Evolutionary conservation across 2,888 invertebrate species (phyloP).

Genomic region (Biston stratarius): DNA sequence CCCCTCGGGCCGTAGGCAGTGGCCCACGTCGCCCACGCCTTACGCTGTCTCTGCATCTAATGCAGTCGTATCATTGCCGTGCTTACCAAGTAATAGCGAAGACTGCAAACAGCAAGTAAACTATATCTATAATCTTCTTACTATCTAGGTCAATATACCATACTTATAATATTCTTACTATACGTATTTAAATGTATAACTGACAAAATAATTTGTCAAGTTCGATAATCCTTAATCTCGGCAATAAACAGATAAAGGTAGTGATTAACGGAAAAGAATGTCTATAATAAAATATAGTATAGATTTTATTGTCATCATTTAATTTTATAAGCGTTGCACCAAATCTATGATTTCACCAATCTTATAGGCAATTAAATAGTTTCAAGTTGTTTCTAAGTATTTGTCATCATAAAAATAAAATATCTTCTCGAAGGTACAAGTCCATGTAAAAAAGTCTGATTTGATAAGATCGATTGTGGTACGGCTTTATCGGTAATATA

Average conservation of each 20-base stretch:
- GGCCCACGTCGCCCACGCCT: too few relatives aligned
- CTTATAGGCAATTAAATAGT: not conserved
- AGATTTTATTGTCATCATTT: slow-evolving; percentile 5
- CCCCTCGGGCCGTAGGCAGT: too few relatives aligned
- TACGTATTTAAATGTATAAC: not conserved
- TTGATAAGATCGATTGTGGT: slow-evolving; percentile 2
- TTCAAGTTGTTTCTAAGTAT: slow-evolving; percentile 3
- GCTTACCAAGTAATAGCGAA: too few relatives aligned
- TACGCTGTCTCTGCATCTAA: too few relatives aligned
- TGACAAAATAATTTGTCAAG: slow-evolving; percentile 4
- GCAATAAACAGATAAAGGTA: slow-evolving; percentile 7
- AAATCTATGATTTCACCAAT: slow-evolving; percentile 4
- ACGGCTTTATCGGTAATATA: not conserved
- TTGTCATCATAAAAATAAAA: slow-evolving; percentile 3
- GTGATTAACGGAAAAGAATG: slow-evolving; percentile 9
- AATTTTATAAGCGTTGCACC: not conserved
- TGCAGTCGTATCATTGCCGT: too few relatives aligned
- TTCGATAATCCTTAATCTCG: slow-evolving; percentile 1
- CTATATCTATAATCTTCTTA: too few relatives aligned
- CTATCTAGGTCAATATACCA: too few relatives aligned
- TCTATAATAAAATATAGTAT: not conserved
- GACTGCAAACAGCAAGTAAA: too few relatives aligned
- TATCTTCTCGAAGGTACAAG: not conserved
- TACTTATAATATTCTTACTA: not conserved
- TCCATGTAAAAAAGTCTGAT: not conserved